A percentile compares a stretch with the other conserved stretches of the same genome.
Evolutionary conservation across 37 sponge, comb jelly and placozoan genomes (phyloP).

Genomic region (Theonella swinhoei): DNA sequence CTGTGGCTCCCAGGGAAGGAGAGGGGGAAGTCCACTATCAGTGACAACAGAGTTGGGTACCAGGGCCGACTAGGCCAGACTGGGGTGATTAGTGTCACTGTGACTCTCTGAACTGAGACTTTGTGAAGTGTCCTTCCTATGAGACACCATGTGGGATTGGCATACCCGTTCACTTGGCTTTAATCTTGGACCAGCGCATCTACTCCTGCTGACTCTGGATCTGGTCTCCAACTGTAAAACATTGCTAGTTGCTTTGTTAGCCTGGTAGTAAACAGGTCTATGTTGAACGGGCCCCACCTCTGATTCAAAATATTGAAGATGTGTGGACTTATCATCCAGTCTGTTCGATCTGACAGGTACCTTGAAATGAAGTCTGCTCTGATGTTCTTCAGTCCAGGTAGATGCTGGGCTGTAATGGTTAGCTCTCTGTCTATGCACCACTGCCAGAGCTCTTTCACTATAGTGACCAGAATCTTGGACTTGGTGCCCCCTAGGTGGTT

Average conservation of each 20-base stretch:
- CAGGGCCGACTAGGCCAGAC: not conserved
- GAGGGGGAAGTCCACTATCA: not conserved
- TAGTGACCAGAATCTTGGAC: not conserved
- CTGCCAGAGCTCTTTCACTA: constrained; percentile 10
- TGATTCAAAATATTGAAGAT: not conserved
- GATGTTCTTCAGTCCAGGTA: constrained; percentile 16
- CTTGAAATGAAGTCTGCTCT: constrained; percentile 18
- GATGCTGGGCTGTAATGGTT: constrained; percentile 15
- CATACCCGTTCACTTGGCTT: not conserved
- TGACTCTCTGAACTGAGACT: not conserved
- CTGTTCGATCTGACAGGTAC: not conserved
- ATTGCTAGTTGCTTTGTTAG: constrained; percentile 2
- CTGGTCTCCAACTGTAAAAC: constrained; percentile 22
- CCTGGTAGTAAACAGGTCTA: constrained; percentile 38
- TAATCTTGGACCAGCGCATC: not conserved
- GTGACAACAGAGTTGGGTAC: not conserved
- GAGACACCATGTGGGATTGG: not conserved
- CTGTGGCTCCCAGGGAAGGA: not conserved
- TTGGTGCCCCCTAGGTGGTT: constrained; percentile 17
- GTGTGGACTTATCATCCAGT: constrained; percentile 16
- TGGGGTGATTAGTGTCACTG: not conserved
- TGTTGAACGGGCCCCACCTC: not conserved
- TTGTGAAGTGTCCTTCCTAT: constrained; percentile 11
- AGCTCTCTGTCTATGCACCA: constrained; percentile 10
- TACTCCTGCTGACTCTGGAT: not conserved